Evolutionary conservation across 2,113 vertebrate species (phyloP), one percentile per base, ranked within the genome.

Genomic region (Lepus europaeus): DNA sequence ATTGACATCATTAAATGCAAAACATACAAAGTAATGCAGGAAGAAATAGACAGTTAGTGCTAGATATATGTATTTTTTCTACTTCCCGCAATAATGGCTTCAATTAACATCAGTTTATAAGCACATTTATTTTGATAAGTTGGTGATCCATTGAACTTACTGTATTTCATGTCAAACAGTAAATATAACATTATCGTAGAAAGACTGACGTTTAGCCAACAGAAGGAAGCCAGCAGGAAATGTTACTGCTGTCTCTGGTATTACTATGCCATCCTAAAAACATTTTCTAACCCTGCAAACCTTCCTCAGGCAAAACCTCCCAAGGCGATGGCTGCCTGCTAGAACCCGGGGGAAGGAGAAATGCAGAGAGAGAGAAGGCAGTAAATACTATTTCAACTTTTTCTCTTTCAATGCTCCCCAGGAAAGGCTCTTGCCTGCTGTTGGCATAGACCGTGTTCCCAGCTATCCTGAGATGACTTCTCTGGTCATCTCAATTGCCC

Each of bases 1-100:
- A 88, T 86, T 83, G 79, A 88, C 33, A 68, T 73, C 73, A 69
- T 95, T 85, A 79, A 85, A 64, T 82, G 82, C 29, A 63, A 90
- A 91, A 13, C 23, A 80, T 16, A 84, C 49, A 85, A 90, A 85
- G 36, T 89, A 91, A 88, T 22, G 0, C 92, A 91, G 31, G 29
- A 79, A 80, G 59, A 39, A 89, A 29, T 0, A 45, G 66, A 64
- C 9, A 69, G 31, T 39, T 90, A 3, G 23, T 56, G 56, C 29
- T 79, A 27, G 39, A 29, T 79, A 0, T 33, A 20, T 39, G 12
- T 39, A 51, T 81, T 36, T n/a, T 45, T 90, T 82, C 22, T 7
- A 61, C n/a, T 81, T 95, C 31, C n/a, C 63, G 9, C 36, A 84
- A 31, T 68, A 78, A 39, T 4, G 19, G n/a, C 5, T 74, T 70